A percentile compares a stretch with the other conserved stretches of the same genome.
Evolutionary conservation across 2,888 invertebrate species (phyloP).

Genomic region (Ditula angustiorana): DNA sequence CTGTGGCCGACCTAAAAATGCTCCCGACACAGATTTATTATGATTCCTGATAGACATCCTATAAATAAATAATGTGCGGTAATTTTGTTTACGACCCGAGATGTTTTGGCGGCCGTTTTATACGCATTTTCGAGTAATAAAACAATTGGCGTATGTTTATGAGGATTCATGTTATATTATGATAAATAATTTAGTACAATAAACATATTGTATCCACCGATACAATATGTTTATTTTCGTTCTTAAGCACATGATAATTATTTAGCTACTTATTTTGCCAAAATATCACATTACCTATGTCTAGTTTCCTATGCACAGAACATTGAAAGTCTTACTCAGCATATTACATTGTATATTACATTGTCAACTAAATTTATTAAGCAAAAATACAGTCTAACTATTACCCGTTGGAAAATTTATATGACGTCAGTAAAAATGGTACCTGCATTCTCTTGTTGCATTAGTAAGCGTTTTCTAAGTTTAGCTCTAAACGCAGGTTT

Average conservation of each 20-base stretch:
- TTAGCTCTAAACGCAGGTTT: neutral
- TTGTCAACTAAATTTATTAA: no score
- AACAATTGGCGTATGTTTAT: neutral
- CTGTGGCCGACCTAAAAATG: conserved; percentile 33
- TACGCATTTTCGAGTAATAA: neutral
- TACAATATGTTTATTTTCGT: no score
- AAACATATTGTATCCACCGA: no score
- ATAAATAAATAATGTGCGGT: conserved; percentile 13
- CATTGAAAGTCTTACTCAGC: no score
- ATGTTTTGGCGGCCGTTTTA: neutral
- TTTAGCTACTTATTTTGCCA: no score
- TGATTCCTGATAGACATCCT: conserved; percentile 19
- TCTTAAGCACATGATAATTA: no score
- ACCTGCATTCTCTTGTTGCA: neutral
- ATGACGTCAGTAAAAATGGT: neutral
- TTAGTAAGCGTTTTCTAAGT: neutral
- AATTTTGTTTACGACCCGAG: neutral
- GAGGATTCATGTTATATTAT: neutral
- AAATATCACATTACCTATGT: no score
- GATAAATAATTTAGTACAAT: no score
- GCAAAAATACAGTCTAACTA: neutral
- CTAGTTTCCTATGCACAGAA: no score
- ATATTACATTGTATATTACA: no score
- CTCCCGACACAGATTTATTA: conserved; percentile 23
- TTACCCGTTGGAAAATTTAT: neutral